Conservation (phyloP, 2,113 vertebrate genomes). For the Agapornis roseicollis region DNA sequence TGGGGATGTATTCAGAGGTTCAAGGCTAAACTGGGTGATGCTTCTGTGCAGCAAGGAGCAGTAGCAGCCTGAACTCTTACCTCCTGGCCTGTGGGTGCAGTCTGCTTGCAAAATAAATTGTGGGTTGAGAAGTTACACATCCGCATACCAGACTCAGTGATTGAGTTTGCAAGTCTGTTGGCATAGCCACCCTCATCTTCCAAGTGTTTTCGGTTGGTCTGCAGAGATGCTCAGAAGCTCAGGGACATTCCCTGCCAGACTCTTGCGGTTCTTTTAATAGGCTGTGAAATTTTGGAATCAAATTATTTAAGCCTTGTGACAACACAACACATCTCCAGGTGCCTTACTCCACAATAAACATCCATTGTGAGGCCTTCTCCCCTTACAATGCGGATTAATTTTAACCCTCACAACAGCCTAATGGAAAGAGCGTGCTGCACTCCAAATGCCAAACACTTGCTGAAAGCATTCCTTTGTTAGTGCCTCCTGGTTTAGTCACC, state of each 20-base stretch:
- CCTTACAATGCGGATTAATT: slow-evolving; percentile 35
- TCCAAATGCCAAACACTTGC: slow-evolving; percentile 46
- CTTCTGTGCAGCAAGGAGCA: background rate
- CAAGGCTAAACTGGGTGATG: background rate
- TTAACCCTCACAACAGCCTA: slow-evolving; percentile 59
- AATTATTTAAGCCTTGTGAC: slow-evolving; percentile 27
- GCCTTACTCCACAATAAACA: slow-evolving; percentile 26
- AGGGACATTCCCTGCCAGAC: background rate
- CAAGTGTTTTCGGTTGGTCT: background rate
- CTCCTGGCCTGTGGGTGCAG: background rate
- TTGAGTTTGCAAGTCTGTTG: background rate
- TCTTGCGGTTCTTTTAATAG: background rate
- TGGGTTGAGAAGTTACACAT: background rate
- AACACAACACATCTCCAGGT: slow-evolving; percentile 55
- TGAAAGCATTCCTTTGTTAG: slow-evolving; percentile 77
- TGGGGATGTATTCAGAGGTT: background rate
- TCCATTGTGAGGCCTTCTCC: background rate
- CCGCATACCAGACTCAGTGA: background rate
- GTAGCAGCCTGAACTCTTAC: background rate
- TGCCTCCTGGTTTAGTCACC: slow-evolving; percentile 53
- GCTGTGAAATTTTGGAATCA: slow-evolving; percentile 33
- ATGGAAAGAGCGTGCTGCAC: slow-evolving; percentile 29
- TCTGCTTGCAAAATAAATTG: background rate
- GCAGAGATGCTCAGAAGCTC: background rate
- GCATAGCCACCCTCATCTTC: background rate